phyloP scores from a whole-genome alignment of 2,888 invertebrate genomes.

The Netelia virgata region DNA sequence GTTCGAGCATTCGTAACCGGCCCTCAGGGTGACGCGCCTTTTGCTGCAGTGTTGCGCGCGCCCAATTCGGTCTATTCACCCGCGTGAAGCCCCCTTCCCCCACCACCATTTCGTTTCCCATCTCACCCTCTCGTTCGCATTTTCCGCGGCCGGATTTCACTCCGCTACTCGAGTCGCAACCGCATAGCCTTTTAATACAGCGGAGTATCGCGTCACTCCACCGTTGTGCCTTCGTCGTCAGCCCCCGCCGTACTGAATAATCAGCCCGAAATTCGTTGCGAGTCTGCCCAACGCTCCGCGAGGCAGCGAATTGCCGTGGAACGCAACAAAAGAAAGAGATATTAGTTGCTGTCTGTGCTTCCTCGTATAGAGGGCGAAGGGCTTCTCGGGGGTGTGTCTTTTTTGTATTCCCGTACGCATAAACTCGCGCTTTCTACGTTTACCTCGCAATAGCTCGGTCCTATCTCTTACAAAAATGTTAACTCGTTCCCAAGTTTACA shows the following conservation, averaged over 20 bases:
- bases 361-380: slow-evolving; percentile 50
- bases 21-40: slow-evolving; percentile 71
- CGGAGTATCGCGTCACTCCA: slow-evolving; percentile 78
- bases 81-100: slow-evolving; percentile 62
- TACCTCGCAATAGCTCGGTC: slow-evolving; percentile 15
- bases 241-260: slow-evolving; percentile 80
- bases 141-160: slow-evolving; percentile 27
- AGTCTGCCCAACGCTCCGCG: slow-evolving; percentile 67
- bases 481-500: slow-evolving; percentile 2
- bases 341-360: slow-evolving; percentile 78
- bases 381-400: slow-evolving; percentile 26
- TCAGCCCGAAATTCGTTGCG: slow-evolving; percentile 83
- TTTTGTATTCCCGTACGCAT: slow-evolving; percentile 37
- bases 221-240: slow-evolving; percentile 61
- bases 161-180: slow-evolving; percentile 70
- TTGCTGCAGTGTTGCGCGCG: slow-evolving; percentile 59
- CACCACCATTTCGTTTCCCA: slow-evolving; percentile 53
- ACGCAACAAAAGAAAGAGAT: slow-evolving; percentile 83
- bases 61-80: slow-evolving; percentile 64
- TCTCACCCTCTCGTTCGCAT: slow-evolving; percentile 52
- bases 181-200: slow-evolving; percentile 83
- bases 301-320: slow-evolving; percentile 80
- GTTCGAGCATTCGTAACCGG: slow-evolving; percentile 61
- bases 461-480: not conserved
- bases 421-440: slow-evolving; percentile 42